Evolutionary conservation across 2,797 vertebrate genomes (phyloP).

Genomic region (Manis pentadactyla): DNA sequence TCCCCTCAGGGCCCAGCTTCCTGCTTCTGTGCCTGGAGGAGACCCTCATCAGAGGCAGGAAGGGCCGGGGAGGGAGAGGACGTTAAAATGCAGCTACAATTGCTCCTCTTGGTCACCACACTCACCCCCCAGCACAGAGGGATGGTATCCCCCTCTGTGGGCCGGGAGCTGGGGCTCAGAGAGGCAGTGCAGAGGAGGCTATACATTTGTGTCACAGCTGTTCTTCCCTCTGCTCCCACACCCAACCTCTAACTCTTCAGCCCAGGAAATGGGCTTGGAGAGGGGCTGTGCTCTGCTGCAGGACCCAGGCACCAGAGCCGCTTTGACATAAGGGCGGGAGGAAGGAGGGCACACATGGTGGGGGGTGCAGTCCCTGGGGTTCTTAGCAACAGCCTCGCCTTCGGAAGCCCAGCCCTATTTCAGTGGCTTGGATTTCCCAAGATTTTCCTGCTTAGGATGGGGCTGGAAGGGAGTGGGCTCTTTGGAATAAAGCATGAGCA

Average conservation of each 20-base stretch:
- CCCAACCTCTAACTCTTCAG: neutral
- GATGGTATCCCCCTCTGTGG: fast-evolving
- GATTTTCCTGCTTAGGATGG: neutral
- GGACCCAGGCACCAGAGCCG: neutral
- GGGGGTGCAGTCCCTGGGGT: neutral
- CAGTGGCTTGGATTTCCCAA: neutral
- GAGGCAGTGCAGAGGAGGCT: too few relatives aligned
- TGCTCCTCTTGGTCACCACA: neutral
- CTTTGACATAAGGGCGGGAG: neutral
- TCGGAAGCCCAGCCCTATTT: fast-evolving
- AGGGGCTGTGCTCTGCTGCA: too few relatives aligned
- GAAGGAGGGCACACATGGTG: fast-evolving
- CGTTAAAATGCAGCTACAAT: fast-evolving
- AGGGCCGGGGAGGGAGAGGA: fast-evolving
- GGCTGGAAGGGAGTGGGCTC: neutral
- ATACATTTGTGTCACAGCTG: fast-evolving
- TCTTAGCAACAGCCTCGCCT: neutral
- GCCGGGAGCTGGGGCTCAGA: neutral
- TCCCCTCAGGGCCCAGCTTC: neutral
- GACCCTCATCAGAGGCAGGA: too few relatives aligned
- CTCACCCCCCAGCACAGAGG: fast-evolving
- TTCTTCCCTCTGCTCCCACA: neutral
- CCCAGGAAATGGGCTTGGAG: neutral
- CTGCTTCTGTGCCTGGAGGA: neutral
- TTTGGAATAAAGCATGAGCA: neutral